Evolutionary conservation across 2,797 vertebrate species (phyloP), one percentile per base, ranked within the genome.

Genomic region (Carcharodon carcharias): DNA sequence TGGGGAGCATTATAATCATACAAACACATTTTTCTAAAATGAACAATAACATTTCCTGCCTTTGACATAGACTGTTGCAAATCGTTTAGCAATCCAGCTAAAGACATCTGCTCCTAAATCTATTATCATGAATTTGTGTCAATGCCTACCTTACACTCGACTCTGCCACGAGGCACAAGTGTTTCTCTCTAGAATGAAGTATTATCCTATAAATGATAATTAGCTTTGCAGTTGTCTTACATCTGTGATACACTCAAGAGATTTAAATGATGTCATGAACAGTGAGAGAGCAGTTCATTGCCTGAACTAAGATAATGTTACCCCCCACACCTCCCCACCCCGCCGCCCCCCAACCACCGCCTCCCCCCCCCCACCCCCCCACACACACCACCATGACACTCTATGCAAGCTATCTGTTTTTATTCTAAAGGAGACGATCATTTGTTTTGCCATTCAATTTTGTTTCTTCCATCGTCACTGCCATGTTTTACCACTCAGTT

Each of bases 211-310:
- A 54, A 9, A 56, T 56, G 56, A 56, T 71, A 95, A 77, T 77
- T 45, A 58, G 94, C 6, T 95, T 95, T 12, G 54, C 94, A 56
- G 23, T 50, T 95, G 94, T 35, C 91, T 40, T 56, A 35, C 67
- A 77, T 56, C 69, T 95, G 69, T 18, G 31, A 58, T 77, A 11
- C 71, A 31, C 94, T 95, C 45, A 50, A 95, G 69, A 94, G 94
- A 73, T 95, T 95, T 50, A n/a, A 71, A 35, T 95, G 69, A 77
- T 93, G 40, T 31, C 26, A 58, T 95, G 67, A 56, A 95, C 94
- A 40, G 73, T n/a, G 73, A 67, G 65, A 67, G 65, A 21, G 65
- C 3, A 18, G 16, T 67, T 18, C 65, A 89, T 58, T 88, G 54
- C 35, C 11, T 92, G 58, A n/a, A 92, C 89, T 50, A 50, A 94